Evolutionary conservation across 1,140 invertebrate species (phyloP), one percentile per base, ranked within the genome.

Genomic region (Episyrphus balteatus): DNA sequence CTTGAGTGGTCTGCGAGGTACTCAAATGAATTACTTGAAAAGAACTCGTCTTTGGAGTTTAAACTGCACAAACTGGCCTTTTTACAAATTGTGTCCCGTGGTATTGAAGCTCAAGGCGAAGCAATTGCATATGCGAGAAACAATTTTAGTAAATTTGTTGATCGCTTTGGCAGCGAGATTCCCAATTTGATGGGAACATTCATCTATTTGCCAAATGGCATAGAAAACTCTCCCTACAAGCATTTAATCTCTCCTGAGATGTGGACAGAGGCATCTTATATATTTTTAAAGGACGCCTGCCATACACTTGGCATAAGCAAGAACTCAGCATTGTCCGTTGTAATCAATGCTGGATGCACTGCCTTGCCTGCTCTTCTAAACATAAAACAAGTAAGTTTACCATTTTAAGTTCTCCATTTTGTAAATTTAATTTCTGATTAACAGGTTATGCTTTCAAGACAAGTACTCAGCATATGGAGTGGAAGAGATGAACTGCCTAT

Each of bases 401-500:
- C 3, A 26, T 5, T 26, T 26, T 5, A 26, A 26, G 3, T 26
- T 26, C 21, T 26, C 21, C n/a, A n/a, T n/a, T 26, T 26, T 5
- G 3, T 26, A 26, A 26, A 26, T 26, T 26, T 8, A 26, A 26
- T 26, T 26, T 26, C 8, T 26, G 3, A 26, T 26, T 26, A 5
- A 26, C n/a, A 51, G 50, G 54, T 55, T 11, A 97, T 98, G 92
- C 83, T 88, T 66, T 90, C 96, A 49, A 77, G 92, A 61, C 89
- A 96, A 74, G 92, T 96, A 17, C 80, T 86, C 15, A 87, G 86
- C 48, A 93, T 96, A 51, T 98, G 92, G 92, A 91, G 78, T 66
- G 86, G 87, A 47, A 92, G 92, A 69, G 92, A 97, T 68, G 94
- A 98, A 76, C 74, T 98, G 61, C 94, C 94, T 13, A 92, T 95